Base-by-base conservation (phyloP, 2,113 vertebrate genomes). In the Brevimyrus niger region DNA sequence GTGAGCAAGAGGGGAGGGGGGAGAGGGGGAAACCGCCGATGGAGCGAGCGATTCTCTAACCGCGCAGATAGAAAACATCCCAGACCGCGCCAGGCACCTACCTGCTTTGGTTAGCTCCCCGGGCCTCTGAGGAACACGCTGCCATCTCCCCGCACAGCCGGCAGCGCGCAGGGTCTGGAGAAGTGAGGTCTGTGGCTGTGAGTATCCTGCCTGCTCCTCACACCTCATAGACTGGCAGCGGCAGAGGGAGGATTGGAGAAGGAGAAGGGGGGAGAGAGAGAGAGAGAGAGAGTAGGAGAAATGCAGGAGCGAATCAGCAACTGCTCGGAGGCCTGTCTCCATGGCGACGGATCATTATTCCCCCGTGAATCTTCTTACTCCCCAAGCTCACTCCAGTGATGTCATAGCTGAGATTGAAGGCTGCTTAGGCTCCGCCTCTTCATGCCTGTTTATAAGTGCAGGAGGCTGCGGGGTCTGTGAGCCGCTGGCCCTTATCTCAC, bases 271-370 rank as follows among this genome's bases (percentile, higher is more conserved):
- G 17, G 46, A 46, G 44, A 46, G 44, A 42, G 44, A 5, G n/a
- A 92, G 86, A 93, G 93, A 90, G 92, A 91, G 91, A 92, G 89
- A 90, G 93, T 93, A 93, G 93, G 92, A 92, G 93, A 91, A 92
- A 91, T 91, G 94, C 92, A 95, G 95, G 93, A 96, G 97, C 97
- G 95, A 99, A 99, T 98, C 97, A 97, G 98, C 97, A 98, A 97
- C 97, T 97, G 98, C 96, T 96, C 95, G 96, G 96, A 97, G 95
- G 95, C 95, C 95, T 92, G 96, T 98, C 96, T 96, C 97, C 97
- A 97, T 99, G 97, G 97, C 96, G 99, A 99, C 98, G 97, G 96
- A 96, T 96, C 96, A 96, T 97, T 97, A 97, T 95, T 93, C 92
- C 92, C 91, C 92, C 73, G 89, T 83, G 96, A 97, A 96, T 96